Evolutionary conservation across 2,888 invertebrate genomes (phyloP).

Genomic region (Junonia oenone): DNA sequence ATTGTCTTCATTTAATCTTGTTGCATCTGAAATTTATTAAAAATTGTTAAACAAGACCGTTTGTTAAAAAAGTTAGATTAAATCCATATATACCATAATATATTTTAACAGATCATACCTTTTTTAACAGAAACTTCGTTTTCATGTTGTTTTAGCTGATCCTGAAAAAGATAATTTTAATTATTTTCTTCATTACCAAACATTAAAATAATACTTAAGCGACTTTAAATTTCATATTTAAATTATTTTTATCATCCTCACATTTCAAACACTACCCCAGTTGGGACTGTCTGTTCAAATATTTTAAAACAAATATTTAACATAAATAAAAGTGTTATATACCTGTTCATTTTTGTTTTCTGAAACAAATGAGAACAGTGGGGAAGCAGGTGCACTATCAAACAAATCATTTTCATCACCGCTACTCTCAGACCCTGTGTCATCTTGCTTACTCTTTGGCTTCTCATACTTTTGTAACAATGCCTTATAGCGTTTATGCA

Average conservation of each 20-base stretch:
- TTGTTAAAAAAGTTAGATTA: too few relatives aligned
- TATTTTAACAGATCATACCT: constrained; percentile 25
- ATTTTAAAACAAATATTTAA: not conserved
- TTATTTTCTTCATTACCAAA: not conserved
- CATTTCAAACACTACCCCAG: too few relatives aligned
- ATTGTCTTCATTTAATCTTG: constrained; percentile 22
- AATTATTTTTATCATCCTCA: not conserved
- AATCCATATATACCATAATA: too few relatives aligned
- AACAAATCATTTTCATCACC: constrained; percentile 35
- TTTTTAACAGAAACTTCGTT: constrained; percentile 9
- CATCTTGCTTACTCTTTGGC: constrained; percentile 26
- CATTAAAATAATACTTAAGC: not conserved
- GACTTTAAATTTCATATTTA: not conserved
- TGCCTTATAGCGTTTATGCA: constrained; percentile 31
- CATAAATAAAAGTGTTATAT: too few relatives aligned
- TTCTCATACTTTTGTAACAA: constrained; percentile 41
- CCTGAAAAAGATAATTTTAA: constrained; percentile 14
- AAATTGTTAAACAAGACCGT: not conserved
- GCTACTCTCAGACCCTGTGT: constrained; percentile 31
- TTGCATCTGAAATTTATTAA: constrained; percentile 6
- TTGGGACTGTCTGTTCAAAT: too few relatives aligned
- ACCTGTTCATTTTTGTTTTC: constrained; percentile 11
- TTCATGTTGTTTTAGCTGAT: constrained; percentile 4
- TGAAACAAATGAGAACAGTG: constrained; percentile 10
- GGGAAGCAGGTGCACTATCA: constrained; percentile 30